Percentiles rank a stretch among this genome's conserved stretches.
These are phyloP conservation scores for Lycodopsis pacificus DNA, from an alignment of 2,797 vertebrate genomes.

Conservation along the genomic window DNA sequence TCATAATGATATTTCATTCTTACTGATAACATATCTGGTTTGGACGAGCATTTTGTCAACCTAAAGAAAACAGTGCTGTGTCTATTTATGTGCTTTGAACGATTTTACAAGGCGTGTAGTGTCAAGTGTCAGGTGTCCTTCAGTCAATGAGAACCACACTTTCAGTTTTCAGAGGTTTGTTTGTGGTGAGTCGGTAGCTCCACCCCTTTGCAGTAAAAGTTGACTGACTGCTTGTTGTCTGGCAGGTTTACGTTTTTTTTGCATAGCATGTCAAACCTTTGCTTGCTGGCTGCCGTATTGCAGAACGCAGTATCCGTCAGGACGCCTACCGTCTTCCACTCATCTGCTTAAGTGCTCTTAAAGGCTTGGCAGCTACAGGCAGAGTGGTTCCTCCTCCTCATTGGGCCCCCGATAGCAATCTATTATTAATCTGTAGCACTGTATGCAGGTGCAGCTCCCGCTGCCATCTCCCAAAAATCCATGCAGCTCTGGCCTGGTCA, in stretches of 20 bases:
- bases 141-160: background rate
- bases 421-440: conserved; percentile 80
- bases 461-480: conserved; percentile 69
- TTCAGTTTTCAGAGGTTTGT: background rate
- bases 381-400: conserved; percentile 59
- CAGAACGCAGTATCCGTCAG: conserved; percentile 45
- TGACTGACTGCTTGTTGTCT: background rate
- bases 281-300: conserved; percentile 47
- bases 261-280: conserved; percentile 21
- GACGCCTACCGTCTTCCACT: conserved; percentile 66
- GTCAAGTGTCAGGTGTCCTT: background rate
- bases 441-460: conserved; percentile 75
- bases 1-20: background rate
- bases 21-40: background rate
- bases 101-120: background rate
- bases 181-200: background rate
- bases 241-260: background rate
- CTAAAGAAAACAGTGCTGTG: background rate
- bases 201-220: background rate
- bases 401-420: conserved; percentile 65
- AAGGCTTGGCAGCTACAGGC: conserved; percentile 65
- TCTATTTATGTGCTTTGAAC: background rate
- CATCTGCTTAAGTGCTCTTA: conserved; percentile 81
- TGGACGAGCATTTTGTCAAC: background rate
- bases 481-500: conserved; percentile 58